Evolutionary conservation across 2,797 vertebrate genomes (phyloP), one percentile per base, ranked within the genome.

Genomic region (Hoplostethus mediterraneus): DNA sequence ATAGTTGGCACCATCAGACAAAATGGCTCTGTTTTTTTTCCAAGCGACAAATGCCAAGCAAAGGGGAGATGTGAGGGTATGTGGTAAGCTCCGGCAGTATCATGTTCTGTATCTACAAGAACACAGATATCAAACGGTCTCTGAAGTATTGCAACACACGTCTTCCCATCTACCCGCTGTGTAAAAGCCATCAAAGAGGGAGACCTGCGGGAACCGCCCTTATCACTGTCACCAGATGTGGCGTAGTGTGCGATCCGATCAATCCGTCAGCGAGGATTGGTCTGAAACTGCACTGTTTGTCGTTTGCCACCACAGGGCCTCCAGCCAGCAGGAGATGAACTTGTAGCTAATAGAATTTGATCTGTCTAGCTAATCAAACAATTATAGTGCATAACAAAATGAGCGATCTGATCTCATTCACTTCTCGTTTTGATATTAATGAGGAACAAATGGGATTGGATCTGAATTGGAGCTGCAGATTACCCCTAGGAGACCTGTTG

Each of bases 141-240:
- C 75, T 87, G 83, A 87, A 82, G 90, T 82, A 81, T 84, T 84
- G 85, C 92, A 82, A 75, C 81, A 10, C 60, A 81, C 85, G 84
- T 85, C 78, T 80, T 83, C 67, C 69, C 72, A 88, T 83, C 76
- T 77, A 48, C n/a, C 67, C 55, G 2, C 75, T 49, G 68, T 66
- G 63, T 82, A 65, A 83, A 86, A 77, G 70, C 78, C 81, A 80
- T 88, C 85, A 90, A 86, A 89, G 82, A 82, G 30, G 45, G 59
- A 79, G 73, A 86, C 84, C 85, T 71, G 78, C 79, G 90, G 89
- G 86, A 85, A 65, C 66, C 75, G 47, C 62, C 80, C 91, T 93
- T 93, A 93, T 94, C 93, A 38, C 76, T 58, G 48, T 79, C 82
- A 56, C 73, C 92, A 92, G 88, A 92, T 89, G 84, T 85, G 85